Evolutionary conservation across 2,113 vertebrate species (phyloP).

Genomic region (Monopterus albus): DNA sequence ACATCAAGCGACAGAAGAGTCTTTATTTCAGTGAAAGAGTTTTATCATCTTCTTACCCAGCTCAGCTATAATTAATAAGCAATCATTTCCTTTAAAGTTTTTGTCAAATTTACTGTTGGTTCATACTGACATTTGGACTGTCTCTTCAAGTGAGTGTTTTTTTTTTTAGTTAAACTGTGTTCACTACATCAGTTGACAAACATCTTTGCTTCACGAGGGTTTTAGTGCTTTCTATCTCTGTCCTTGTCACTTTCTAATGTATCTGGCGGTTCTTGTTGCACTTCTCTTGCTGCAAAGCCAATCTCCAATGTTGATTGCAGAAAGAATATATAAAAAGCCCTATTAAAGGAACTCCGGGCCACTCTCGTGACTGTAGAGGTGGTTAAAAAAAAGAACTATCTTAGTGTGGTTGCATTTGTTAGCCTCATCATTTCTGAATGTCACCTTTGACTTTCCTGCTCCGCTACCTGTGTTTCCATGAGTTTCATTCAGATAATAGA

Average conservation of each 20-base stretch:
- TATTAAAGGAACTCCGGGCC: background rate
- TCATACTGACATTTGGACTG: background rate
- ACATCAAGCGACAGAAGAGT: slow-evolving; percentile 8
- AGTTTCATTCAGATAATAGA: no score
- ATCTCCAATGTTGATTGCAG: no score
- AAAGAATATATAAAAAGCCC: background rate
- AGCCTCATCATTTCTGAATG: slow-evolving; percentile 14
- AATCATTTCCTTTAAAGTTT: slow-evolving; percentile 42
- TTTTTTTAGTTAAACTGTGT: no score
- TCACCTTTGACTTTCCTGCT: slow-evolving; percentile 10
- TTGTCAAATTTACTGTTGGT: slow-evolving; percentile 24
- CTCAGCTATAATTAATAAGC: slow-evolving; percentile 40
- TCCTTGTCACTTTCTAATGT: background rate
- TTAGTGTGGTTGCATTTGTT: slow-evolving; percentile 15
- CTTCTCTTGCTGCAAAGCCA: background rate
- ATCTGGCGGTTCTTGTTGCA: background rate
- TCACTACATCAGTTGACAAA: slow-evolving; percentile 1
- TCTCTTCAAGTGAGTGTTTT: slow-evolving; percentile 1
- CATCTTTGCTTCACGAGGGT: slow-evolving; percentile 1
- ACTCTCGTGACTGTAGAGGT: background rate
- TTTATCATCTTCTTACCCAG: slow-evolving; percentile 12
- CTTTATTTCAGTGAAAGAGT: slow-evolving; percentile 28
- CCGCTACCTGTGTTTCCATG: no score
- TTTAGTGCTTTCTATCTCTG: background rate
- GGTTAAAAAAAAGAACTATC: no score